A percentile compares a stretch with the other conserved stretches of the same genome.
These are phyloP conservation scores for Periphyllus acericola DNA, from an alignment of 2,888 invertebrate species.

Conservation along the genomic window DNA sequence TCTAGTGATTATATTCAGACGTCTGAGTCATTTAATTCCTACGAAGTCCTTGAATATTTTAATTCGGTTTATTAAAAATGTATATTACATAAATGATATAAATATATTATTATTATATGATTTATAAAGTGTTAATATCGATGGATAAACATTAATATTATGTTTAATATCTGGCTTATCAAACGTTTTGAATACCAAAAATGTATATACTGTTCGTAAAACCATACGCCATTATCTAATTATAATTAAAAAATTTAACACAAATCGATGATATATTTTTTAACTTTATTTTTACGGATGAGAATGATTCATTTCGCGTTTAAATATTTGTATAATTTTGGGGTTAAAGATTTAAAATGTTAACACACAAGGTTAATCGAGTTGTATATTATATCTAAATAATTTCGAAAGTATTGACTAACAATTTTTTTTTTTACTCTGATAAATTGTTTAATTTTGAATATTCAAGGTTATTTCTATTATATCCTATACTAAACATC, in stretches of 20 bases:
- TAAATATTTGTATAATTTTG: neutral
- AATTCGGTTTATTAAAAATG: neutral
- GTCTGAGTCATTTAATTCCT: neutral
- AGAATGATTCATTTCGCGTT: neutral
- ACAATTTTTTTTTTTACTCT: neutral
- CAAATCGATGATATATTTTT: too few relatives aligned
- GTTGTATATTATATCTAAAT: neutral
- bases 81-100: neutral
- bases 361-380: neutral
- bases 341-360: neutral
- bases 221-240: too few relatives aligned
- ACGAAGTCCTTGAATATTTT: neutral
- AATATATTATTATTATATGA: neutral
- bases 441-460: neutral
- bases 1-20: neutral
- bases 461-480: neutral
- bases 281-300: too few relatives aligned
- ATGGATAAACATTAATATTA: too few relatives aligned
- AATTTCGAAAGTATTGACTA: neutral
- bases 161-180: too few relatives aligned
- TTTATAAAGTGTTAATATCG: neutral
- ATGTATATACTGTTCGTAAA: too few relatives aligned
- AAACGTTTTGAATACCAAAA: too few relatives aligned
- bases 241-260: too few relatives aligned
- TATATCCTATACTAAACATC: neutral